phyloP scores from a whole-genome alignment of 2,113 vertebrate genomes.

The Saimiri boliviensis region DNA sequence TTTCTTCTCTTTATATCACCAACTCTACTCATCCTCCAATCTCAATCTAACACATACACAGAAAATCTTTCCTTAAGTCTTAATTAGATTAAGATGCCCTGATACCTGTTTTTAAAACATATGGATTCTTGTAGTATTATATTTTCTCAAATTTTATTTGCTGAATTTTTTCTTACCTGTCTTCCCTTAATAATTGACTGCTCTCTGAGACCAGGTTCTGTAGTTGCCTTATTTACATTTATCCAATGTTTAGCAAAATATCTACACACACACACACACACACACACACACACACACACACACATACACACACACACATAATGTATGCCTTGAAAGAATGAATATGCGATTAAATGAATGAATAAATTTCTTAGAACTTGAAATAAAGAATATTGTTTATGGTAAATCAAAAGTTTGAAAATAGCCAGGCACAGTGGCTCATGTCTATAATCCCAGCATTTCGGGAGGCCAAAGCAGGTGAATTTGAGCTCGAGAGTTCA shows the following conservation, averaged over 20 bases:
- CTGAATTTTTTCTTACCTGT: background rate
- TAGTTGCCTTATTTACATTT: background rate
- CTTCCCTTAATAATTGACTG: background rate
- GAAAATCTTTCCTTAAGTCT: background rate
- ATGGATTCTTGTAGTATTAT: background rate
- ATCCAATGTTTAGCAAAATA: background rate
- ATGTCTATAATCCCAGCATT: too few species aligned
- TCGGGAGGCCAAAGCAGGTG: too few species aligned
- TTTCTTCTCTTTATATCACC: background rate
- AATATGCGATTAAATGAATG: background rate
- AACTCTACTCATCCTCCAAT: background rate
- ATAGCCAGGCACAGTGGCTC: too few species aligned
- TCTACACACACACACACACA: too few species aligned
- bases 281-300: too few species aligned
- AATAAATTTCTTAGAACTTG: background rate
- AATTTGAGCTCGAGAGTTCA: too few species aligned
- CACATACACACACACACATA: too few species aligned
- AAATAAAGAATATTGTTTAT: background rate
- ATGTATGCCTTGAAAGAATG: background rate
- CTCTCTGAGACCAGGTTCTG: background rate
- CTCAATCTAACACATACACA: background rate
- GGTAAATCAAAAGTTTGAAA: background rate
- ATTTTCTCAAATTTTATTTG: background rate
- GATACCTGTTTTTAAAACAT: background rate
- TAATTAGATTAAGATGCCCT: background rate